These are phyloP conservation scores for Grammatotria lemairii DNA, from an alignment of 2,113 vertebrate species.

Conservation along the genomic window DNA sequence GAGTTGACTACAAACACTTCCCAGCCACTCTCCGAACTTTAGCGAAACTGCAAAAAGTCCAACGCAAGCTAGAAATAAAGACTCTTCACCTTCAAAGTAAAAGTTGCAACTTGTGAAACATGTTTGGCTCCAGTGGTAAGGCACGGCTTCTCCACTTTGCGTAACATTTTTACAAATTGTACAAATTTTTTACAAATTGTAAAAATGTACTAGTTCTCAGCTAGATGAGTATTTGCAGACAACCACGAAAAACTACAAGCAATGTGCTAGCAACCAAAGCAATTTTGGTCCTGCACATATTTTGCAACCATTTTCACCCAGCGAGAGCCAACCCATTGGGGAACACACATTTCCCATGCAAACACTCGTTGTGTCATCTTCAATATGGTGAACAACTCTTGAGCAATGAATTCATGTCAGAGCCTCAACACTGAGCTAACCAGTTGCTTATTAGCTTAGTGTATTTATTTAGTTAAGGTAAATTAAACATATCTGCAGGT, in stretches of 20 bases:
- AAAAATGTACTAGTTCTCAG: not conserved
- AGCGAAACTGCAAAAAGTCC: not conserved
- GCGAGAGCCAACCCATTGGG: not conserved
- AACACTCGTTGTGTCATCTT: not conserved
- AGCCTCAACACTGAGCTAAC: not conserved
- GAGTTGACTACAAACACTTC: not conserved
- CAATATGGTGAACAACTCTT: not conserved
- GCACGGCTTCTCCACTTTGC: not conserved
- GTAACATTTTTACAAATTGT: not conserved
- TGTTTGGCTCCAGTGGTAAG: not conserved
- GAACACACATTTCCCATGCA: not conserved
- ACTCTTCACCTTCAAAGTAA: not conserved
- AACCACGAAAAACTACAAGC: not conserved
- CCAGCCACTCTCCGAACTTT: not conserved
- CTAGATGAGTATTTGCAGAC: not conserved
- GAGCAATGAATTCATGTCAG: not conserved
- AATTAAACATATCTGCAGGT: not conserved
- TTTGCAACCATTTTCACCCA: not conserved
- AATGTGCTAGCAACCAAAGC: not conserved
- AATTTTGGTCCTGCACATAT: not conserved
- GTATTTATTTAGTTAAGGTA: not conserved
- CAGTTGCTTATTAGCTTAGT: not conserved
- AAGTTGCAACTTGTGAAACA: not conserved
- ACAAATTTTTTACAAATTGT: not conserved
- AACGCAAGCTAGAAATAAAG: not conserved